Conservation (phyloP, 64 coral and sea anemone genomes). For the Platygyra sinensis region DNA sequence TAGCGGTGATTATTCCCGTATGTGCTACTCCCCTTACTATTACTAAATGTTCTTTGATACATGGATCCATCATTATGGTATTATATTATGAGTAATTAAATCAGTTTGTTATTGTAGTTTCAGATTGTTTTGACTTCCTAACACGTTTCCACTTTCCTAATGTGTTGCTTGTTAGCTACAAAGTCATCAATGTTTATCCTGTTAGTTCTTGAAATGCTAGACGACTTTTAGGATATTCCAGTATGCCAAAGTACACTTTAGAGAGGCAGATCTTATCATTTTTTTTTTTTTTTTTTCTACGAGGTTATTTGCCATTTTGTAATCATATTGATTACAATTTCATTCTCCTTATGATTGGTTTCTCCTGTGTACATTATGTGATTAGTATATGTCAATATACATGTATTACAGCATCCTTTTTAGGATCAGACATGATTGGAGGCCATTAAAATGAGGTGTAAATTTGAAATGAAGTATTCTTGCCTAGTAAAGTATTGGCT, state of each 20-base stretch:
- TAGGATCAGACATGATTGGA: too few relatives aligned
- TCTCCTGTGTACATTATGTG: too few relatives aligned
- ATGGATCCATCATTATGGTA: not conserved
- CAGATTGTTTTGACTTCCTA: slow-evolving; percentile 88
- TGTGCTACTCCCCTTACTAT: too few relatives aligned
- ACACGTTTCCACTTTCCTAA: slow-evolving; percentile 84
- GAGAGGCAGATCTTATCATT: slow-evolving; percentile 67
- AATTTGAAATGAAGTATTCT: too few relatives aligned
- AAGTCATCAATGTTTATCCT: slow-evolving; percentile 50
- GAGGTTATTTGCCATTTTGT: too few relatives aligned
- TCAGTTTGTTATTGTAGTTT: not conserved
- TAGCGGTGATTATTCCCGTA: too few relatives aligned
- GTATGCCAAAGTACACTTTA: slow-evolving; percentile 78
- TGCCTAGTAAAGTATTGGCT: too few relatives aligned
- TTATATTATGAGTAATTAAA: not conserved
- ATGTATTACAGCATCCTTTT: too few relatives aligned
- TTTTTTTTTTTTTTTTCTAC: too few relatives aligned
- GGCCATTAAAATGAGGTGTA: too few relatives aligned
- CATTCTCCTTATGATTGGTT: not conserved
- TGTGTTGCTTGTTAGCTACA: slow-evolving; percentile 87
- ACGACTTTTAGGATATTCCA: slow-evolving; percentile 33
- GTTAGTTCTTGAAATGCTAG: slow-evolving; percentile 64
- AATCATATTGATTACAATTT: not conserved
- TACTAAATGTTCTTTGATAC: too few relatives aligned
- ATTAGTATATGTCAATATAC: too few relatives aligned